phyloP scores from a whole-genome alignment of 2,113 vertebrate species.

The Ptilorrhoa leucosticta region DNA sequence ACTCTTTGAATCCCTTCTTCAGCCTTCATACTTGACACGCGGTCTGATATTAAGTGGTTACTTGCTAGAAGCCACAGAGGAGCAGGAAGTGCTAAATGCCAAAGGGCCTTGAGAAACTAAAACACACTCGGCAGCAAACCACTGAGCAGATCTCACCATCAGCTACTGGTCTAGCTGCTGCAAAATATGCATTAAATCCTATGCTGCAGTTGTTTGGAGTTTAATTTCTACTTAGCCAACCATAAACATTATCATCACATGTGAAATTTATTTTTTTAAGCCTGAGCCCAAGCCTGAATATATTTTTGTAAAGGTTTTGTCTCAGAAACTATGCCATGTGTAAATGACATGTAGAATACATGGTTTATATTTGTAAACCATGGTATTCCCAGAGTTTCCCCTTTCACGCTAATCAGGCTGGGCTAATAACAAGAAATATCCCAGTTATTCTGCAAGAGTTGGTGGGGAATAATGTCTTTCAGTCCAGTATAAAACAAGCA shows the following conservation, averaged over 20 bases:
- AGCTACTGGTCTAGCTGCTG: background rate
- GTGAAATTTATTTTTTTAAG: background rate
- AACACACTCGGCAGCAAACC: background rate
- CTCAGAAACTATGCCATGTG: background rate
- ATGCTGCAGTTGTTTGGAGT: background rate
- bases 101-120: slow-evolving; percentile 28
- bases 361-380: background rate
- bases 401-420: background rate
- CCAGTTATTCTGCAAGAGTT: background rate
- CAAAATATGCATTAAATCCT: background rate
- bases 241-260: background rate
- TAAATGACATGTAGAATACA: background rate
- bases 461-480: background rate
- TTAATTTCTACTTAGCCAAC: background rate
- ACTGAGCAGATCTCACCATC: background rate
- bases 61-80: background rate
- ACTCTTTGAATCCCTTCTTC: background rate
- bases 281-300: background rate
- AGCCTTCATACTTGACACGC: background rate
- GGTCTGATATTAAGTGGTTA: slow-evolving; percentile 29
- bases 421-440: background rate
- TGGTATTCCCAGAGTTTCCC: background rate
- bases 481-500: background rate
- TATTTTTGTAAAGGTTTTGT: background rate
- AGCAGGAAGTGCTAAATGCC: slow-evolving; percentile 50